Evolutionary conservation across 1,140 invertebrate species (phyloP), one percentile per base, ranked within the genome.

Genomic region (Eubasilissa regina): DNA sequence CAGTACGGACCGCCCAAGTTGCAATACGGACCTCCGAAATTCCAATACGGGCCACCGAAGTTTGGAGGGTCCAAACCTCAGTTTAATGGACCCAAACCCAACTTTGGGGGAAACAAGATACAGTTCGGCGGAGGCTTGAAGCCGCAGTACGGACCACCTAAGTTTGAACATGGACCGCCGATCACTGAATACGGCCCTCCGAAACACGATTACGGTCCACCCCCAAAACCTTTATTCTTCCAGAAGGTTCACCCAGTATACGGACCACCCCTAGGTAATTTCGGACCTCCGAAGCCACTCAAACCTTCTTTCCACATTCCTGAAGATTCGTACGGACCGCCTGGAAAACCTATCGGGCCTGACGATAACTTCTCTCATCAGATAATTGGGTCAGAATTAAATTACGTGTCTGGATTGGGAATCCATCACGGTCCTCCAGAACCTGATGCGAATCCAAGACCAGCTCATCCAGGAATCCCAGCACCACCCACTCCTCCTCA

Each of bases 401-500:
- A 86, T 64, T 89, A 89, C 73, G 87, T 86, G 55, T 86, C 87
- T 56, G 87, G 89, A 8, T 81, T 85, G 72, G 87, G 84, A 13
- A 83, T 90, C 25, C 86, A 90, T 55, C 91, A 92, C 75, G 90
- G 89, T 0, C 89, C 90, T 10, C 90, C 90, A 3, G 90, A 90
- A n/a, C 89, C 88, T 6, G 89, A 89, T 48, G 86, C 89, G 0
- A 86, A 89, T 68, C 89, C 89, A 10, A 82, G 85, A 62, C 90
- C 90, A 25, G 90, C 91, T 12, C 91, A 91, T 68, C 91, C 92
- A 25, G 93, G 93, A 43, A 92, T 92, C n/a, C 92, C 92, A 80
- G 92, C 93, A 4, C 93, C 93, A 35, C 93, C 93, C 13, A 94
- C 93, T 9, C 93, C 93, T 10, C 93, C 93, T 4, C 92, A 94